These are phyloP conservation scores for Boloria selene DNA, from an alignment of 2,888 invertebrate species.

Conservation along the genomic window DNA sequence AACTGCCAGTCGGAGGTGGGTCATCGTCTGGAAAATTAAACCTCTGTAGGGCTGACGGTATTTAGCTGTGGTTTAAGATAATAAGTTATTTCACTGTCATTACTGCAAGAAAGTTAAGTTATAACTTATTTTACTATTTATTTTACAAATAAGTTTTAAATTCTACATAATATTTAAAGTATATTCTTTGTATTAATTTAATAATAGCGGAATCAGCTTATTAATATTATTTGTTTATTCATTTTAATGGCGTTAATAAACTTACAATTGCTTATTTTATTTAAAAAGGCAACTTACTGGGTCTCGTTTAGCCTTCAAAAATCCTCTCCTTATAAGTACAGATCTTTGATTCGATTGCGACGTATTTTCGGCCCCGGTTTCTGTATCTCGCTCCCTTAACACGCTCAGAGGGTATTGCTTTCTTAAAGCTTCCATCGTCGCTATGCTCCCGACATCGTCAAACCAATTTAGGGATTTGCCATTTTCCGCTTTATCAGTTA, in stretches of 20 bases:
- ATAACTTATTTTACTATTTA: too few species aligned
- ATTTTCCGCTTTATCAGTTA: constrained; percentile 87
- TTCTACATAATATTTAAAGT: too few species aligned
- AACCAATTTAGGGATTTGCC: constrained; percentile 88
- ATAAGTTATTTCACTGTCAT: too few species aligned
- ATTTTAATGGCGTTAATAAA: too few species aligned
- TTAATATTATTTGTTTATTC: too few species aligned
- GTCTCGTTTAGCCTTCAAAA: constrained; percentile 88
- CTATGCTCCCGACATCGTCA: constrained; percentile 79
- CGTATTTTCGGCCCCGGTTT: constrained; percentile 84
- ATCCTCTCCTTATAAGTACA: constrained; percentile 87
- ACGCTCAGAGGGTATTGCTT: constrained; percentile 79
- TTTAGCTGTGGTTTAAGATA: too few species aligned
- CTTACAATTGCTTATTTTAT: too few species aligned
- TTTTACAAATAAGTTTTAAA: too few species aligned
- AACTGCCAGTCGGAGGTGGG: constrained; percentile 88
- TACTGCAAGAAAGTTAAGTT: too few species aligned
- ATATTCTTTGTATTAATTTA: too few species aligned
- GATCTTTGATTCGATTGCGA: constrained; percentile 86
- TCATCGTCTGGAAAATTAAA: constrained; percentile 84
- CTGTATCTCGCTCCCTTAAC: constrained; percentile 65
- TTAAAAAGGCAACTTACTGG: constrained; percentile 71
- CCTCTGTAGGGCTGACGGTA: too few species aligned
- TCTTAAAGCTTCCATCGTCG: constrained; percentile 82
- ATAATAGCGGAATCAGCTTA: too few species aligned